Base-by-base conservation (phyloP, 2,888 invertebrate species). In the Bhutanitis thaidina region DNA sequence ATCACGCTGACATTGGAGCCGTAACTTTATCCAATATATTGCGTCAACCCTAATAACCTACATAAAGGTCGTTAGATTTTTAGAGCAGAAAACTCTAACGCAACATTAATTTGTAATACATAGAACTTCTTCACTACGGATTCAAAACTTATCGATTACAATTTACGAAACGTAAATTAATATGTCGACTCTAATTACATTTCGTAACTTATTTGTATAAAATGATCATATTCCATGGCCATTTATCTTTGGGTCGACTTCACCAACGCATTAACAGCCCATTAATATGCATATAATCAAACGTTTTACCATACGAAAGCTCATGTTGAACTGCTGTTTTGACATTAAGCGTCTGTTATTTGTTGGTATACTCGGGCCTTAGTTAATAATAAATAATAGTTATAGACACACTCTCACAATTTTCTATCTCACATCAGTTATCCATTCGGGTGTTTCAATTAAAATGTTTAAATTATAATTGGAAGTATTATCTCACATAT, bases 11-110 rank as follows among this genome's bases (percentile, higher is more conserved):
- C 51, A 68, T 5, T 51, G 13, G 15, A 36, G 45, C 63, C 63
- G 14, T 49, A 50, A 30, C 62, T 53, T 57, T 51, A 57, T 43
- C 15, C 39, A 29, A 16, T 36, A 52, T 56, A 65, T 77, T 73
- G 69, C 77, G 65, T 68, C 70, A 78, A 67, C 55, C 64, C 63
- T 63, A 69, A 71, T 74, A 77, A 73, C 71, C 75, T 62, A 77
- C 69, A 73, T 76, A 74, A 73, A 78, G 74, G 76, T 76, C 71
- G 60, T 64, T 54, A 51, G 65, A 68, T 77, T 77, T 75, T 71
- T 71, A 65, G 79, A 85, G 75, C 80, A 77, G 76, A 83, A 80
- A 78, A 68, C 71, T 73, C 67, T 81, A 75, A 74, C 72, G 69
- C 61, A 67, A 73, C 69, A 80, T 80, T 83, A 80, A 80, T 80